A percentile compares a stretch with the other conserved stretches of the same genome.
Conservation (phyloP, 2,797 vertebrate genomes). For the Lithobates sylvaticus region DNA sequence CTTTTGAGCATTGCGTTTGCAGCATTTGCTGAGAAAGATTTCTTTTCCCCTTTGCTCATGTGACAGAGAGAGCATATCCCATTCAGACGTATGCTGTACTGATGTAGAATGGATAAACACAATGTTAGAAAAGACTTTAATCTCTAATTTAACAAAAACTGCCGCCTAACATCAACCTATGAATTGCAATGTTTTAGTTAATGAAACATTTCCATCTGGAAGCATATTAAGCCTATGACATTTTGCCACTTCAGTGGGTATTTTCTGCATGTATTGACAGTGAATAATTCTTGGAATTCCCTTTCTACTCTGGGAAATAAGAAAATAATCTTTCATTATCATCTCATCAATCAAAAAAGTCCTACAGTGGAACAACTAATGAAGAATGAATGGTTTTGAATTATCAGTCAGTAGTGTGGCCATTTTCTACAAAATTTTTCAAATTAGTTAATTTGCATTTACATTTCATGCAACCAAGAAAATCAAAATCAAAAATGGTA, state of each 20-base stretch:
- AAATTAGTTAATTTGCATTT: conserved; percentile 35
- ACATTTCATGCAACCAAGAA: neutral
- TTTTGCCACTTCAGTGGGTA: neutral
- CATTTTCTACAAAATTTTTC: conserved; percentile 36
- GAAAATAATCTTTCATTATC: conserved; percentile 30
- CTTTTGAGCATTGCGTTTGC: no score
- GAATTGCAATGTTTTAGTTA: no score
- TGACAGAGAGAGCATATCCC: no score
- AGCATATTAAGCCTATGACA: neutral
- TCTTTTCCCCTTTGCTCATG: no score
- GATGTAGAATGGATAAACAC: no score
- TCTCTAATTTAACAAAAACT: no score
- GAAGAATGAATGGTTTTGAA: conserved; percentile 36
- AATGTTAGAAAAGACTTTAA: no score
- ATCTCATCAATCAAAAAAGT: conserved; percentile 34
- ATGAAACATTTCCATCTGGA: neutral
- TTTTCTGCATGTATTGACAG: neutral
- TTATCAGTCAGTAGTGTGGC: conserved; percentile 34
- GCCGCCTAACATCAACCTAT: no score
- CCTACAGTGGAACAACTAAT: conserved; percentile 39
- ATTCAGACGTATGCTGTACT: no score
- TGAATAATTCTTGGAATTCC: conserved; percentile 12
- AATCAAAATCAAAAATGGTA: neutral
- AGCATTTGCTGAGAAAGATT: no score
- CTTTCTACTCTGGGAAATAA: conserved; percentile 5